Base-by-base conservation (phyloP, 2,113 vertebrate species). In the Thoracochromis brauschi region DNA sequence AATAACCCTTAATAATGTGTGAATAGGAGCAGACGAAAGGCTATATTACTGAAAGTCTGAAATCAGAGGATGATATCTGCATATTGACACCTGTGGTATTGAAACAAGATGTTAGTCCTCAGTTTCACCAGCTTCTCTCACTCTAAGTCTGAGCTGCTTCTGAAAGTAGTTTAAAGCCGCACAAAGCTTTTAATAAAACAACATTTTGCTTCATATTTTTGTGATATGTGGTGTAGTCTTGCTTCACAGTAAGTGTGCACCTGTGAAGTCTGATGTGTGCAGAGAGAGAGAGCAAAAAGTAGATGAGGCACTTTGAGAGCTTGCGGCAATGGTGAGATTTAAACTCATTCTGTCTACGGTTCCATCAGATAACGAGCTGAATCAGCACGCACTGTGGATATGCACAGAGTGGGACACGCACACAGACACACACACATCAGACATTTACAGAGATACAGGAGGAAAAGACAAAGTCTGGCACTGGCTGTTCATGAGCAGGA, bases 291-390 rank as follows among this genome's bases (percentile, higher is more conserved):
- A 78, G 81, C 68, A 88, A 92, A 91, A 87, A 82, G 87, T 79
- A 89, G 85, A 91, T 85, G 87, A 90, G 91, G 89, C 84, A 54
- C 85, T 65, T 79, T 80, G 83, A 85, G 92, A 51, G 88, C 89
- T 94, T 35, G 91, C 58, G 81, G 94, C 90, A 71, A 91, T 88
- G 89, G 93, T 91, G 94, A 95, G 94, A 96, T 95, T 95, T 96
- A 96, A 95, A 96, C 95, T 95, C 94, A 95, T 96, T 95, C 95
- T 95, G 96, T 96, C 96, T 93, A 80, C 54, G 54, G 92, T 89
- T 94, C 93, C 94, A 93, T 93, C 91, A 92, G 92, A 95, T 96
- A 95, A 96, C 80, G 90, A 96, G 96, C 95, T 96, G 96, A 96
- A 87, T 96, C 95, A 95, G 95, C 94, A 93, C 7, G 35, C 81